A percentile compares a stretch with the other conserved stretches of the same genome.
Evolutionary conservation across 2,888 invertebrate genomes (phyloP).

Genomic region (Ophonus ardosiacus): DNA sequence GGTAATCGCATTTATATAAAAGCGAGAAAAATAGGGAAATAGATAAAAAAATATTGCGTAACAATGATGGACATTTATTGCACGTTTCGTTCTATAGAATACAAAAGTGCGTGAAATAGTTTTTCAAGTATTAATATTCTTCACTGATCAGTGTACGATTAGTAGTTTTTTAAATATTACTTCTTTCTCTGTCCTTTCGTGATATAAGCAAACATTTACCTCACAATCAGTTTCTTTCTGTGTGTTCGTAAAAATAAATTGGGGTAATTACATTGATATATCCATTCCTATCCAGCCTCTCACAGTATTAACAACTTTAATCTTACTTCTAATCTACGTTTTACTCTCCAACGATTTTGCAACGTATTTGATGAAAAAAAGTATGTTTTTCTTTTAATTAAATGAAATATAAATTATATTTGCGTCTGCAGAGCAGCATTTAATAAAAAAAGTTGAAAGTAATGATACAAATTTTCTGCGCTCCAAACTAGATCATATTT

Average conservation of each 20-base stretch:
- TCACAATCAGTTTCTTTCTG: background rate
- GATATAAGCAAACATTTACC: background rate
- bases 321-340: slow-evolving; percentile 19
- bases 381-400: slow-evolving; percentile 19
- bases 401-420: slow-evolving; percentile 36
- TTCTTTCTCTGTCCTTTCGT: background rate
- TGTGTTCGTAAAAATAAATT: slow-evolving; percentile 37
- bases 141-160: too few species aligned
- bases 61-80: background rate
- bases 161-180: background rate
- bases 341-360: background rate
- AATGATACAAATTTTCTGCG: background rate
- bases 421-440: background rate
- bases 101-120: too few species aligned
- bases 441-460: background rate
- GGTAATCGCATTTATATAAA: slow-evolving; percentile 8
- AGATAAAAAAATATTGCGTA: background rate
- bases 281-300: background rate
- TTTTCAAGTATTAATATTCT: too few species aligned
- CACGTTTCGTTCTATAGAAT: too few species aligned
- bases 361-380: background rate
- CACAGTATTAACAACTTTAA: slow-evolving; percentile 14
- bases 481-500: slow-evolving; percentile 11
- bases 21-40: background rate
- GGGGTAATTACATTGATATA: slow-evolving; percentile 26